phyloP scores from a whole-genome alignment of 1,140 invertebrate genomes.

The Leptestheria dahalacensis region DNA sequence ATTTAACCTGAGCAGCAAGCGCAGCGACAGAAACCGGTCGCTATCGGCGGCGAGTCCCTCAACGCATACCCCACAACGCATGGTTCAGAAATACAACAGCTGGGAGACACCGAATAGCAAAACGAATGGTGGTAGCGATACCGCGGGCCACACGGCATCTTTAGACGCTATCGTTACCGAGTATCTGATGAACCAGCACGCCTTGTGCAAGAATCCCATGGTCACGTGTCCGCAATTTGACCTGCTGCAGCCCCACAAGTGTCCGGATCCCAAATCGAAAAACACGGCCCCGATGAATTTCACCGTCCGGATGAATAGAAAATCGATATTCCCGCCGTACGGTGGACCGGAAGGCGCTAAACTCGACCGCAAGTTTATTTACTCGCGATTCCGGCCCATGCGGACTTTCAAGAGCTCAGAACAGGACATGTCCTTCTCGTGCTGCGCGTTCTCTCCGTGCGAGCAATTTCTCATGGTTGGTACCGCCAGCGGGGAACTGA shows the following conservation, averaged over 20 bases:
- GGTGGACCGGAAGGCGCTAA: constrained; percentile 36
- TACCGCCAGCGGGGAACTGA: constrained; percentile 71
- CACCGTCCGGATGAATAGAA: constrained; percentile 33
- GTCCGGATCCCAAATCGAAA: constrained; percentile 66
- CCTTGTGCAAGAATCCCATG: constrained; percentile 82
- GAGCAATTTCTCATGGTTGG: constrained; percentile 69
- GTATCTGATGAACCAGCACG: constrained; percentile 88
- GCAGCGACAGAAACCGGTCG: neutral
- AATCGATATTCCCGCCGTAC: constrained; percentile 25
- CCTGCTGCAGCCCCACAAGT: constrained; percentile 76
- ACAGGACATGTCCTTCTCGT: constrained; percentile 67
- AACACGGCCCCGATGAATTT: constrained; percentile 55
- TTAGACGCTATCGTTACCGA: constrained; percentile 88
- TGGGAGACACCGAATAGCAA: neutral
- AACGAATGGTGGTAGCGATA: neutral
- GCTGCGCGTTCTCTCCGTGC: constrained; percentile 56
- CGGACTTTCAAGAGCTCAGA: constrained; percentile 60
- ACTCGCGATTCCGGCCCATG: constrained; percentile 76
- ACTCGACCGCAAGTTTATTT: constrained; percentile 63
- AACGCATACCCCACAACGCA: neutral
- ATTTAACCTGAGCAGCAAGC: neutral
- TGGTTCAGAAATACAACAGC: neutral
- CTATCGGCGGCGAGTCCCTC: neutral
- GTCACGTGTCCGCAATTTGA: constrained; percentile 82
- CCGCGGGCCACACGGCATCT: constrained; percentile 22